Conservation (phyloP, 2,888 invertebrate species). For the Anodontia alba region DNA sequence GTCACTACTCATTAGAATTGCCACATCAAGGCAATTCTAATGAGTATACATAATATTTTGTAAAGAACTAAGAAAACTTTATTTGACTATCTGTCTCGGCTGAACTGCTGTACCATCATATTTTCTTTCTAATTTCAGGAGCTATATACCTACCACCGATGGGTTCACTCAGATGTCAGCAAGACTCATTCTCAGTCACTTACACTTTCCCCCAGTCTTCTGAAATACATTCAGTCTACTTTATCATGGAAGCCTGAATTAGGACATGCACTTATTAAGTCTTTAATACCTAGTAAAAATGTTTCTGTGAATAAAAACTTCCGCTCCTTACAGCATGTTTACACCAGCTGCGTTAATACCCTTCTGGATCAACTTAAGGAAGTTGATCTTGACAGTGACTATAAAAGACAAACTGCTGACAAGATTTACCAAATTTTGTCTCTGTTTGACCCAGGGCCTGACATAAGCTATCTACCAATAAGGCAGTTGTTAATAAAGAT, state of each 20-base stretch:
- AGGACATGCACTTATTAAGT: constrained; percentile 64
- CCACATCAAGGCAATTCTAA: no score
- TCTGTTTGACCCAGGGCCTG: constrained; percentile 70
- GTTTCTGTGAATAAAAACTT: constrained; percentile 58
- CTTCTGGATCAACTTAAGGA: constrained; percentile 65
- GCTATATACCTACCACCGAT: constrained; percentile 72
- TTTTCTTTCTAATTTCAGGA: constrained; percentile 76
- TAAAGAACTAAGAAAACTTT: no score
- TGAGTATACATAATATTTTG: no score
- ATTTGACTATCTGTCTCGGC: no score
- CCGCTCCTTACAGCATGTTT: constrained; percentile 70
- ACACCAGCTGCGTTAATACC: constrained; percentile 68
- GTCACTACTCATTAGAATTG: no score
- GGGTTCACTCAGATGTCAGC: constrained; percentile 39
- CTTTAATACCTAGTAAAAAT: constrained; percentile 47
- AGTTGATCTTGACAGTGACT: constrained; percentile 45
- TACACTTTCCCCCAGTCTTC: constrained; percentile 56
- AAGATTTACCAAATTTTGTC: constrained; percentile 70
- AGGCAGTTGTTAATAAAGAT: constrained; percentile 71
- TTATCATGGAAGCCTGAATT: constrained; percentile 67
- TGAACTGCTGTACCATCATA: no score
- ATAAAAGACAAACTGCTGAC: constrained; percentile 32
- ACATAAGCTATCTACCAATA: constrained; percentile 69
- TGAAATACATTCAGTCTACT: constrained; percentile 59
- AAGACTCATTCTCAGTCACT: constrained; percentile 32